Evolutionary conservation across 2,113 vertebrate species (phyloP).

Genomic region (Garra rufa): DNA sequence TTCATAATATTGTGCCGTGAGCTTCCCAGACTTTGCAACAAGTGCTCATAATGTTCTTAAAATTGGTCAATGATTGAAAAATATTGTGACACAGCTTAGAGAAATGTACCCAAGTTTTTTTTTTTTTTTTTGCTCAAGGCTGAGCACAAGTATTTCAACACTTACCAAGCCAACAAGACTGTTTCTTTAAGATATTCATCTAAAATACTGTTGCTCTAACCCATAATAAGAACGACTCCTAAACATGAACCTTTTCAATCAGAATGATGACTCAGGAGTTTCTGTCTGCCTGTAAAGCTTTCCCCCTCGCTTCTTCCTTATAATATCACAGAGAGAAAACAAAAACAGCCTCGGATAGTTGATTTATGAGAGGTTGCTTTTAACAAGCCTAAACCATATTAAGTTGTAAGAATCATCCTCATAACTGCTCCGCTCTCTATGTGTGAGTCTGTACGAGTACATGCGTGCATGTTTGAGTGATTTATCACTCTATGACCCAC

Average conservation of each 20-base stretch:
- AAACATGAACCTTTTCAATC: constrained; percentile 59
- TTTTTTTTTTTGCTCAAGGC: constrained; percentile 35
- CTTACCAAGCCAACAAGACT: constrained; percentile 28
- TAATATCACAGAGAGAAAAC: constrained; percentile 63
- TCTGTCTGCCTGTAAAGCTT: constrained; percentile 24
- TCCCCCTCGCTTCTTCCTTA: background rate
- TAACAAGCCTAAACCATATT: constrained; percentile 71
- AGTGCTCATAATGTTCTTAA: constrained; percentile 49
- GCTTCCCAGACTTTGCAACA: constrained; percentile 40
- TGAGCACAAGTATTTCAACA: constrained; percentile 33
- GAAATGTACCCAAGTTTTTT: constrained; percentile 33
- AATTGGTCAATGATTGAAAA: constrained; percentile 56
- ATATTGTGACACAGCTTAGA: constrained; percentile 55
- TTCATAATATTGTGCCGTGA: constrained; percentile 47
- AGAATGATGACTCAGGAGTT: constrained; percentile 58
- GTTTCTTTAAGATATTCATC: constrained; percentile 27
- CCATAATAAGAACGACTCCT: constrained; percentile 11
- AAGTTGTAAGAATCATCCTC: constrained; percentile 73
- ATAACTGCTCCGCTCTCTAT: constrained; percentile 63
- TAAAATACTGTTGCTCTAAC: constrained; percentile 11
- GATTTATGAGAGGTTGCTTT: constrained; percentile 74
- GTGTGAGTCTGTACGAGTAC: background rate
- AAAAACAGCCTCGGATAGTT: constrained; percentile 66
- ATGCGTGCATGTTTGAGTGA: constrained; percentile 50
- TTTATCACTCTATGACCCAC: constrained; percentile 66